Base-by-base conservation (phyloP, 92 coral and sea anemone genomes). In the Palythoa caribaeorum region DNA sequence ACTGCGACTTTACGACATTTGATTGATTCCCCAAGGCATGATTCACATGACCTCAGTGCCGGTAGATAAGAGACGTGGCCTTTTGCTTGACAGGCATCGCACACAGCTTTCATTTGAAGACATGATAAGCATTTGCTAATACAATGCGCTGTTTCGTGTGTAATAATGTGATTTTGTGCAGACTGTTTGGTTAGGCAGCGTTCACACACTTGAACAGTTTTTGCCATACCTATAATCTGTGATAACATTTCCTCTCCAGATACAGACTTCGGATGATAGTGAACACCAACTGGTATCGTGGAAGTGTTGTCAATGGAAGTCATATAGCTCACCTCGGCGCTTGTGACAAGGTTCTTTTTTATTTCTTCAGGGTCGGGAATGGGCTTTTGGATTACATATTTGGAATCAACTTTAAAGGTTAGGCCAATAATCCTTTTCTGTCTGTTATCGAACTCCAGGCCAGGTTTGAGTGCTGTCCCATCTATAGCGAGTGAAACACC, bases 261-360 rank as follows among this genome's bases (percentile, higher is more conserved):
- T 89, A 51, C 85, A 87, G 15, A 90, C 93, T 57, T 87, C 93
- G 52, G 90, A 90, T 53, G 93, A 93, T 91, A 92, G 90, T 19
- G 93, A 70, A 28, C 28, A 28, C 28, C 28, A 28, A 28, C 28
- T 28, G 28, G 28, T 28, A 28, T 28, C 0, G 28, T 28, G 15
- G 90, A 80, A 71, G 84, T 73, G 72, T 86, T 92, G 74, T 89
- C 91, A 20, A 84, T 47, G 50, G 91, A 83, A 54, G 88, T 92
- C 76, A 86, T 86, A 78, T 73, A 92, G 2, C 90, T 84, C 60
- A 92, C 91, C 17, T 92, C 95, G 16, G 93, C 89, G 37, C 83
- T 90, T 1, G 91, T 84, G 2, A 86, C 76, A 59, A 89, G 89
- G 14, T 92, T 89, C 68, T 40, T 48, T 69, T 89, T 92, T 48